Conservation (phyloP, 2,113 vertebrate species). For the Cololabis saira region DNA sequence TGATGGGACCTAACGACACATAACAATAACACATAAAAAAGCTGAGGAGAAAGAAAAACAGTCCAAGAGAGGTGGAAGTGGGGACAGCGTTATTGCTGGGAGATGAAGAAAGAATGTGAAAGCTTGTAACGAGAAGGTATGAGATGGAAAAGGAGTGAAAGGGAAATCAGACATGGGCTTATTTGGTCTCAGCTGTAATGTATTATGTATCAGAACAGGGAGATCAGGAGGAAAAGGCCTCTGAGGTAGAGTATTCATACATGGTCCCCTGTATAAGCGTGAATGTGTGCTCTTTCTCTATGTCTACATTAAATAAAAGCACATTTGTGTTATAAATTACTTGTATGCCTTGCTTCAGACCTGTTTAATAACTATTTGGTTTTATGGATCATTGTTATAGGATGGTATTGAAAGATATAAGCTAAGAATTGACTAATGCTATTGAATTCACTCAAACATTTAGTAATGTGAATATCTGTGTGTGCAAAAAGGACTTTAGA, state of each 20-base stretch:
- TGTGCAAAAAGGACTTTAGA: too few species aligned
- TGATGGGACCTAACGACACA: conserved; percentile 24
- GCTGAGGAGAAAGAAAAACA: neutral
- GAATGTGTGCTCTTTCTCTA: neutral
- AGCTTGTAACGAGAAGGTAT: conserved; percentile 9
- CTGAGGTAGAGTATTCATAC: conserved; percentile 45
- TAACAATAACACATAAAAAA: conserved; percentile 4
- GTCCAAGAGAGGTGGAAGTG: neutral
- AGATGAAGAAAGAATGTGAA: conserved; percentile 11
- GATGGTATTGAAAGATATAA: neutral
- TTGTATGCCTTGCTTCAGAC: neutral
- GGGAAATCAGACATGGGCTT: conserved; percentile 25
- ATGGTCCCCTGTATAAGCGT: conserved; percentile 13
- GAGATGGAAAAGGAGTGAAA: conserved; percentile 4
- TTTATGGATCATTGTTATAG: neutral
- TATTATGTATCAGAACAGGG: conserved; percentile 72
- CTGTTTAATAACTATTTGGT: neutral
- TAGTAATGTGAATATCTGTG: neutral
- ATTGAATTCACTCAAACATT: neutral
- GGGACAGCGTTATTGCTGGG: conserved; percentile 8
- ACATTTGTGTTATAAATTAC: conserved; percentile 3
- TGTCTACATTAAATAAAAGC: neutral
- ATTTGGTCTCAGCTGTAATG: conserved; percentile 71
- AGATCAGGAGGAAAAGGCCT: conserved; percentile 56
- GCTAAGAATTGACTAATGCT: neutral